Percentiles rank a stretch among this genome's conserved stretches.
Conservation (phyloP, 2,113 vertebrate genomes). For the Pycnonotus jocosus region DNA sequence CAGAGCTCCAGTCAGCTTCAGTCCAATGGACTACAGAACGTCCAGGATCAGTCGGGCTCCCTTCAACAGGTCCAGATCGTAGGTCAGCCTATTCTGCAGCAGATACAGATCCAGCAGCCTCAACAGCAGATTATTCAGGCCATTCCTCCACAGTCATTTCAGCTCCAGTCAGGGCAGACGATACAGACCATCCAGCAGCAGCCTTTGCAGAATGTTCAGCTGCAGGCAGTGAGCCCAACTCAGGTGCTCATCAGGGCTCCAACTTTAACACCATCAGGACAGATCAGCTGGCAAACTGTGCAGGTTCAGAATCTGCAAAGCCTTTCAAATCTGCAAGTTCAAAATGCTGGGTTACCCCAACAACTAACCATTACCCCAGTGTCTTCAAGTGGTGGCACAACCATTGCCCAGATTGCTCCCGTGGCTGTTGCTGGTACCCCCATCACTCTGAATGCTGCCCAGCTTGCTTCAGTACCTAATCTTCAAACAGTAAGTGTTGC, state of each 20-base stretch:
- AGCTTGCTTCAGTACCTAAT: slow-evolving; percentile 93
- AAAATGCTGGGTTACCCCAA: slow-evolving; percentile 88
- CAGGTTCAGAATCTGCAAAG: slow-evolving; percentile 90
- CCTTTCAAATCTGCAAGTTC: slow-evolving; percentile 84
- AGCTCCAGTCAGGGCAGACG: slow-evolving; percentile 88
- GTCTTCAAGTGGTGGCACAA: slow-evolving; percentile 81
- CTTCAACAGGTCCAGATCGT: slow-evolving; percentile 95
- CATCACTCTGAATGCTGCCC: slow-evolving; percentile 91
- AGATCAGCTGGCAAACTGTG: slow-evolving; percentile 97
- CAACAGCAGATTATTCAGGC: slow-evolving; percentile 84
- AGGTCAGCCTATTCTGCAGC: slow-evolving; percentile 91
- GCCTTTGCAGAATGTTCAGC: slow-evolving; percentile 82
- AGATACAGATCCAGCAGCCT: slow-evolving; percentile 91
- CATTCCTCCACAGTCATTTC: slow-evolving; percentile 84
- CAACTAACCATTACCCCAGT: slow-evolving; percentile 92
- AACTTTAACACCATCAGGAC: slow-evolving; percentile 91
- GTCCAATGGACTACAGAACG: slow-evolving; percentile 88
- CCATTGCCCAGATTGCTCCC: slow-evolving; percentile 86
- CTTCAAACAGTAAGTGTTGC: slow-evolving; percentile 97
- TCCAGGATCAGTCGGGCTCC: slow-evolving; percentile 79
- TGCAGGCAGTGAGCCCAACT: slow-evolving; percentile 91
- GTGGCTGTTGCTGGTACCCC: slow-evolving; percentile 90
- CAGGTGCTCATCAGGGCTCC: slow-evolving; percentile 97
- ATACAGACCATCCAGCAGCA: slow-evolving; percentile 89
- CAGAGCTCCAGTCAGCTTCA: slow-evolving; percentile 83